Base-by-base conservation (phyloP, 2,888 invertebrate genomes). In the Heliconius erato region DNA sequence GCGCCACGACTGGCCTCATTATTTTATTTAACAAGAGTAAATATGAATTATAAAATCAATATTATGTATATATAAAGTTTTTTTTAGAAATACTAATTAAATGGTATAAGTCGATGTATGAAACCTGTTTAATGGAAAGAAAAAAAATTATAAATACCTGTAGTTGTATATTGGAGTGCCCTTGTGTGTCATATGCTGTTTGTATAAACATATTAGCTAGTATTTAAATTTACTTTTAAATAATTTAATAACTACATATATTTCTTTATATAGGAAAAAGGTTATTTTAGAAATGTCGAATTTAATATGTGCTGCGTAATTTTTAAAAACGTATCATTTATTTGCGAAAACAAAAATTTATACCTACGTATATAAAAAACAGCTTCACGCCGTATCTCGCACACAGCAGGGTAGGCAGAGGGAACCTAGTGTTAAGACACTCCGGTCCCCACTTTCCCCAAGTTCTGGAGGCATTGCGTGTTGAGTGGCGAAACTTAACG, bases 101-200 rank as follows among this genome's bases (percentile, higher is more conserved):
- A 14, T 12, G 7, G 14, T 59, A 63, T 59, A 35, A 35, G 74
- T 35, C 59, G 32, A 35, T n/a, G 14, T 59, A 76, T 28, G 12
- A 76, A 19, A 23, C 7, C 40, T 32, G 74, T 76, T 59, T 6
- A 14, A 59, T 35, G n/a, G 59, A n/a, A 76, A 35, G 32, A 35
- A 59, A n/a, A 14, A 35, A 71, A 44, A 44, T 44, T 7, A 16
- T 71, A 71, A 71, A 7, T 71, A 71, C 26, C 26, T 44, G 14
- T 71, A 26, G 12, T 16, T 44, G 28, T 71, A n/a, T 71, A 35
- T 35, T 63, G 59, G n/a, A 28, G n/a, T 59, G 74, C 9, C 74
- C 74, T 76, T 76, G 59, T 76, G 63, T 63, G 76, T 16, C 35
- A 35, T n/a, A 63, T 76, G n/a, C 63, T 9, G n/a, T 76, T 76